Conservation (phyloP, 2,113 vertebrate genomes). For the Prolemur simus region DNA sequence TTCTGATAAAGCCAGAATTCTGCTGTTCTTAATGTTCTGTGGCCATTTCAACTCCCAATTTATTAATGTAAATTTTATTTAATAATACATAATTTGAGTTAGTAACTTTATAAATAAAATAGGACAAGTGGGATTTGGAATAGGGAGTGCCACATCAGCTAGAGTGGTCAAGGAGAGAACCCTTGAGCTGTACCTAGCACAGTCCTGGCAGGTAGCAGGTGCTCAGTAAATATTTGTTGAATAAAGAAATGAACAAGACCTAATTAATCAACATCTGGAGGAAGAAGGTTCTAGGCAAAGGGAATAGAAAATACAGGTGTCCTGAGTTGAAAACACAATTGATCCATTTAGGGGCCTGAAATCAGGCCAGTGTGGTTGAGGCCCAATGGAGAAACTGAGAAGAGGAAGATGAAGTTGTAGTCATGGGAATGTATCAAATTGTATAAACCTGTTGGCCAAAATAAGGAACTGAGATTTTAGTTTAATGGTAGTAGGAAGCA, state of each 20-base stretch:
- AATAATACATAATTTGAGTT: neutral
- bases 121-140: neutral
- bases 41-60: neutral
- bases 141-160: neutral
- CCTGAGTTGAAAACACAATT: neutral
- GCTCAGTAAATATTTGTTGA: neutral
- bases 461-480: neutral
- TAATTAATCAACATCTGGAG: neutral
- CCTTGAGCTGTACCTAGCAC: neutral
- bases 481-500: neutral
- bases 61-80: neutral
- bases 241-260: neutral
- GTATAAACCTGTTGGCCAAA: neutral
- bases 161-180: neutral
- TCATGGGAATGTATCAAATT: neutral
- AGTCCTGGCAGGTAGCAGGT: neutral
- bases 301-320: neutral
- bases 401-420: neutral
- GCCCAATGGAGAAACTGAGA: neutral
- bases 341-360: neutral
- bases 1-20: neutral
- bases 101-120: constrained; percentile 4
- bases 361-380: neutral
- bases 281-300: neutral
- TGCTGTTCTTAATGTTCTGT: neutral